phyloP scores from a whole-genome alignment of 1,140 invertebrate species.

The Dendrolimus punctatus region DNA sequence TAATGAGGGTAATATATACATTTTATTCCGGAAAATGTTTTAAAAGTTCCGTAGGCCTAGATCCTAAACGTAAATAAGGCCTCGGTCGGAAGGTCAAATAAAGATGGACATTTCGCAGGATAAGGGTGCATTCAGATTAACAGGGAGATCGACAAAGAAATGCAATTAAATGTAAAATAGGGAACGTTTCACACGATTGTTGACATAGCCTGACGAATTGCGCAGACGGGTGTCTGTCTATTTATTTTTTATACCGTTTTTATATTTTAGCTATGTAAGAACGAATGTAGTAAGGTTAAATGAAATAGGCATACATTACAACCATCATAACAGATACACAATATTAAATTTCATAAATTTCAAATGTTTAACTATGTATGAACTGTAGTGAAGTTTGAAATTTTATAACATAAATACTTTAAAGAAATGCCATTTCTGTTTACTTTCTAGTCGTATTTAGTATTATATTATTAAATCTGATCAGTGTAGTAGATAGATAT shows the following conservation, averaged over 20 bases:
- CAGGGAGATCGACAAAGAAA: conserved; percentile 67
- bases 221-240: conserved; percentile 36
- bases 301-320: too few species aligned
- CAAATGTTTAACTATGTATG: too few species aligned
- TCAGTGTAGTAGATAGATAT: conserved; percentile 19
- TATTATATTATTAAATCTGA: background rate
- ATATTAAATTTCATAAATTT: too few species aligned
- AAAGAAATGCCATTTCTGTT: background rate
- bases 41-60: background rate
- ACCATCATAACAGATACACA: too few species aligned
- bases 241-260: conserved; percentile 34
- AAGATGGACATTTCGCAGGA: conserved; percentile 19
- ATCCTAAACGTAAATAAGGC: background rate
- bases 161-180: conserved; percentile 72
- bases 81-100: conserved; percentile 7
- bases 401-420: conserved; percentile 2
- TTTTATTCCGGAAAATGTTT: too few species aligned
- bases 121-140: conserved; percentile 69
- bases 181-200: conserved; percentile 64
- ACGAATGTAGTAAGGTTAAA: background rate
- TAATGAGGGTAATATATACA: background rate
- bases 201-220: conserved; percentile 61
- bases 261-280: conserved; percentile 1
- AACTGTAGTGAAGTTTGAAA: too few species aligned
- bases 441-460: background rate